These are phyloP conservation scores for Cecidostiba fungosa DNA, from an alignment of 2,888 invertebrate species.

Conservation along the genomic window DNA sequence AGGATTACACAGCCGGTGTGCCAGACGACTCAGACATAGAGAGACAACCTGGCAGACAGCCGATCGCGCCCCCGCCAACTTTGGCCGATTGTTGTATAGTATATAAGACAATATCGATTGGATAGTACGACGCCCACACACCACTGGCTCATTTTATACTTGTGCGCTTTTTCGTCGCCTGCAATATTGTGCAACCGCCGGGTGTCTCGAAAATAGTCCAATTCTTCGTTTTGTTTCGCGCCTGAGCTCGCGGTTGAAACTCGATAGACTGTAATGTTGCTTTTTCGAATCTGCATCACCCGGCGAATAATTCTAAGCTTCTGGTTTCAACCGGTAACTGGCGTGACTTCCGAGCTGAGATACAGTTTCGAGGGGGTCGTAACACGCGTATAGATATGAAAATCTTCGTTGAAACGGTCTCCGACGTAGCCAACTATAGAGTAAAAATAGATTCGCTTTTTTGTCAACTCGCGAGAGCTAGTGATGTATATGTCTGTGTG, in stretches of 20 bases:
- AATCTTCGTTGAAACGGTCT: background rate
- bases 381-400: background rate
- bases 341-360: background rate
- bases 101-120: background rate
- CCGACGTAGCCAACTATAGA: background rate
- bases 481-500: too few species aligned
- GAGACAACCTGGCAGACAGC: conserved; percentile 28
- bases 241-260: background rate
- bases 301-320: background rate
- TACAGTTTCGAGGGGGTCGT: background rate
- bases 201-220: conserved; percentile 7
- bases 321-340: conserved; percentile 6
- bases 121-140: background rate
- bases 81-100: background rate
- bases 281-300: background rate
- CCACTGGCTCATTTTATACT: background rate
- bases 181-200: conserved; percentile 17
- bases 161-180: background rate
- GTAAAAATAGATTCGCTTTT: background rate
- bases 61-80: background rate
- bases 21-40: background rate
- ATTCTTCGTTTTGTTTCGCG: background rate
- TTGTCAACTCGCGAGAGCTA: background rate
- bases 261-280: background rate
- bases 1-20: background rate